phyloP scores from a whole-genome alignment of 2,113 vertebrate species.

The Myrmecophaga tridactyla region DNA sequence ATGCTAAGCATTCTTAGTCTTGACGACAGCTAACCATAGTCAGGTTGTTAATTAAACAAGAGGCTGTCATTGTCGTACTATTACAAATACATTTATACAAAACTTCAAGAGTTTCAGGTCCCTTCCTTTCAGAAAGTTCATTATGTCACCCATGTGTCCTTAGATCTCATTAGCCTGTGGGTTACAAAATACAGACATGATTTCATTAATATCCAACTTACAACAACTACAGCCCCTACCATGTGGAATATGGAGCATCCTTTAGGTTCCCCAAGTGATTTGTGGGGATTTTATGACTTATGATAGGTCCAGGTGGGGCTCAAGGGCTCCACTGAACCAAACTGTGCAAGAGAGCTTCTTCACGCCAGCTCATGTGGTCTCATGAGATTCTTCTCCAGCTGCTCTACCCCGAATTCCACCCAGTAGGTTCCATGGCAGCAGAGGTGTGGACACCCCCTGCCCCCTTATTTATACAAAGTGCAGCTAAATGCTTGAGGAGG shows the following conservation, averaged over 20 bases:
- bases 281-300: neutral
- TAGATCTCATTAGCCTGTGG: neutral
- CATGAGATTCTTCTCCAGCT: neutral
- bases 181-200: neutral
- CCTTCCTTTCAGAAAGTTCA: conserved; percentile 42
- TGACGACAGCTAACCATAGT: conserved; percentile 13
- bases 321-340: neutral
- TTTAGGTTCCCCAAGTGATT: neutral
- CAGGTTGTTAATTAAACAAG: conserved; percentile 28
- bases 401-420: neutral
- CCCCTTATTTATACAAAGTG: neutral
- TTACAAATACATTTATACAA: neutral
- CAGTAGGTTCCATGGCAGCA: neutral
- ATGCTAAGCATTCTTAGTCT: conserved; percentile 1
- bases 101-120: neutral
- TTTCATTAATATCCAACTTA: neutral
- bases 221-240: neutral
- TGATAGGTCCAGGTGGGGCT: neutral
- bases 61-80: conserved; percentile 9
- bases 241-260: neutral
- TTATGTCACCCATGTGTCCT: neutral
- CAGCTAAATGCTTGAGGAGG: neutral
- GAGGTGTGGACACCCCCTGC: neutral
- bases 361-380: neutral
- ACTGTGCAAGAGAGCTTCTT: neutral